phyloP scores from a whole-genome alignment of 2,113 vertebrate genomes.

The Colinus virginianus region DNA sequence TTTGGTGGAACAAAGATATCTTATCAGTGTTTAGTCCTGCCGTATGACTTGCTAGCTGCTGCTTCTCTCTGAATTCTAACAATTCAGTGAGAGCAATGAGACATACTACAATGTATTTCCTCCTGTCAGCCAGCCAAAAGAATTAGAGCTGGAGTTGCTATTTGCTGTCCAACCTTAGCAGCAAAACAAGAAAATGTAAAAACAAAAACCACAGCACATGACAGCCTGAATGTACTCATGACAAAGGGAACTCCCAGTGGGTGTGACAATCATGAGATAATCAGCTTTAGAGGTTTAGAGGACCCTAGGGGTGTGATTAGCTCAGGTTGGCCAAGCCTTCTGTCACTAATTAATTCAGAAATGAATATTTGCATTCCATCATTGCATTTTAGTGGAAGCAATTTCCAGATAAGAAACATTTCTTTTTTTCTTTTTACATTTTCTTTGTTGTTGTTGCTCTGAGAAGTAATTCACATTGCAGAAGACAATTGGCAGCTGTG shows the following conservation, averaged over 20 bases:
- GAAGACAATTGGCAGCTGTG: conserved; percentile 64
- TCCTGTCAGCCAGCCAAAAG: conserved; percentile 43
- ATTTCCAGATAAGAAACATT: not conserved
- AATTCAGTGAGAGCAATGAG: not conserved
- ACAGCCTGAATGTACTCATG: conserved; percentile 44
- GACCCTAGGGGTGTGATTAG: conserved; percentile 56
- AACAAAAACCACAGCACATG: not conserved
- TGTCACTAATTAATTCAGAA: conserved; percentile 62
- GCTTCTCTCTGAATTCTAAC: not conserved
- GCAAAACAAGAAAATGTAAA: conserved; percentile 17
- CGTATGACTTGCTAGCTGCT: not conserved
- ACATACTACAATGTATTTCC: conserved; percentile 13
- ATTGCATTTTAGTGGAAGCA: not conserved
- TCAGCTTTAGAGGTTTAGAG: conserved; percentile 64
- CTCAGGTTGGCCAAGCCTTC: conserved; percentile 58
- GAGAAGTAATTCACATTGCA: conserved; percentile 33
- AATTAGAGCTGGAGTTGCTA: conserved; percentile 28
- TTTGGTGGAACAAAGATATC: not conserved
- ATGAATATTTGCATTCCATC: conserved; percentile 58
- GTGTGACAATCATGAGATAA: conserved; percentile 54
- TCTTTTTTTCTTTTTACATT: not conserved
- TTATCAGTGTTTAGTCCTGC: not conserved
- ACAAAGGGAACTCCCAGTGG: conserved; percentile 51
- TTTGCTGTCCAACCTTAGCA: conserved; percentile 48
- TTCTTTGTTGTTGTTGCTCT: not conserved